Conservation (phyloP, 2,113 vertebrate species). For the Actenoides lindsayi region DNA sequence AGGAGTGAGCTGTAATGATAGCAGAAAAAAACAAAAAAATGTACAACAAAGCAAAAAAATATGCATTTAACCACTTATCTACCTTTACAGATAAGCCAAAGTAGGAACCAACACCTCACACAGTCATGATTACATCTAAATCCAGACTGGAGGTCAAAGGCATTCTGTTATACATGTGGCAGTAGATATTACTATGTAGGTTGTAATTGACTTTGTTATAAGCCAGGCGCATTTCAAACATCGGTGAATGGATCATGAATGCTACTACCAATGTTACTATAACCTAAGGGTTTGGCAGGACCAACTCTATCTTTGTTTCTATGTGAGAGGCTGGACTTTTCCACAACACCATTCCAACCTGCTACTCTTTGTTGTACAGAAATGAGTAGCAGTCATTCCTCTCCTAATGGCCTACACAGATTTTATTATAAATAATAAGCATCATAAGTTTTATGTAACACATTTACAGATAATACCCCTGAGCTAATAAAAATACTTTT, state of each 20-base stretch:
- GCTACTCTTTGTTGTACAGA: not conserved
- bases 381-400: not conserved
- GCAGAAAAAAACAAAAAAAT: not conserved
- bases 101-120: not conserved
- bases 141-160: not conserved
- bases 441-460: not conserved
- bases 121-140: not conserved
- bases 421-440: not conserved
- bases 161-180: not conserved
- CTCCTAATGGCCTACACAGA: not conserved
- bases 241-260: not conserved
- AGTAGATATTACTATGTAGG: not conserved
- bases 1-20: not conserved
- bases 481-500: not conserved
- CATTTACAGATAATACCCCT: not conserved
- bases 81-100: not conserved
- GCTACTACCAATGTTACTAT: not conserved
- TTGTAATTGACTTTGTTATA: not conserved
- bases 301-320: not conserved
- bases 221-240: not conserved
- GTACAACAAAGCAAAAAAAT: not conserved
- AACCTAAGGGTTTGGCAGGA: not conserved
- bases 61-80: accelerated
- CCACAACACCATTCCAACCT: not conserved
- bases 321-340: not conserved